Evolutionary conservation across 2,797 vertebrate species (phyloP), one percentile per base, ranked within the genome.

Genomic region (Chelon auratus): DNA sequence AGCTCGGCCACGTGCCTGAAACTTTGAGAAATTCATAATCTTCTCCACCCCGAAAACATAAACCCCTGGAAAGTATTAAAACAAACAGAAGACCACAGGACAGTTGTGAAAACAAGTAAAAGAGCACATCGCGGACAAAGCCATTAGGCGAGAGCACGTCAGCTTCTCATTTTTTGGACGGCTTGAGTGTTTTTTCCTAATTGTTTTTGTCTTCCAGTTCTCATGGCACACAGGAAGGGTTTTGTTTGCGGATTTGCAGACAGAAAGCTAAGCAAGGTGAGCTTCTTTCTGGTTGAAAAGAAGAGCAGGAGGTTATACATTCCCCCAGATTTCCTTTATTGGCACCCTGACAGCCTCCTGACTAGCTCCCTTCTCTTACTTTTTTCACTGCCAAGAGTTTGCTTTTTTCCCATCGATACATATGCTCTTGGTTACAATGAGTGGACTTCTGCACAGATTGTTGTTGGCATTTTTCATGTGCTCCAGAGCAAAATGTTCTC

Each of bases 21-120:
- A 71, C 64, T 69, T 75, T 22, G 58, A 77, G 53, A 85, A 85
- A 80, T 76, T 78, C 76, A 81, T 81, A 33, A 85, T 87, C 82
- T 84, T 55, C 54, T 76, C 77, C 68, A 68, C 84, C 77, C 68
- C 56, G 22, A 88, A 85, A 81, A 78, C 73, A 84, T 67, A 78
- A 88, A 77, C 88, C 82, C 81, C 89, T 84, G 85, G 85, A 86
- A 88, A 75, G 81, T 77, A 78, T 81, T 79, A 82, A 90, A 89
- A 90, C 85, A 90, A 92, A 89, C 81, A 78, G 14, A 72, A 74
- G 62, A 54, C 80, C n/a, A 17, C 68, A 33, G 81, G 89, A 87
- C 58, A 39, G 84, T 85, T 80, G 72, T 81, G 60, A 91, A 89
- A 90, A 92, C 89, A 92, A 62, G 77, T 69, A 33, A 73, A 79